Evolutionary conservation across 2,888 invertebrate species (phyloP).

Genomic region (Pandemis heparana): DNA sequence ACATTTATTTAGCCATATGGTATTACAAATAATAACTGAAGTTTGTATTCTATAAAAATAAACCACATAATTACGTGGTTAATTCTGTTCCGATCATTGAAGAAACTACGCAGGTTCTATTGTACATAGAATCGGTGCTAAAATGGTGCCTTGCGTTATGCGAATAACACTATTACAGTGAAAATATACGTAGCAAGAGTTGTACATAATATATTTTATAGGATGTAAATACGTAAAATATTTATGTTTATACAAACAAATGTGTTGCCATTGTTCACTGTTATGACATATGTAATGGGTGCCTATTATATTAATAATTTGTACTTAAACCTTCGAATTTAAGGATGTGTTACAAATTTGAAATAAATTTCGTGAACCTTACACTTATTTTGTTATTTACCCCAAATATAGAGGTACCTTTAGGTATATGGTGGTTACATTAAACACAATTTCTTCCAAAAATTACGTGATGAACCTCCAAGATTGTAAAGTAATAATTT

Average conservation of each 20-base stretch:
- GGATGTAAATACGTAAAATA: slow-evolving; percentile 62
- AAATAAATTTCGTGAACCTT: slow-evolving; percentile 50
- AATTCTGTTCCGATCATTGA: neutral
- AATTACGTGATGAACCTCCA: no score
- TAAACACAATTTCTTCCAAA: no score
- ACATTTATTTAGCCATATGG: no score
- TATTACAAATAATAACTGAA: no score
- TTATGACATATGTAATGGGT: slow-evolving; percentile 14
- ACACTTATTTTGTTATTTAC: neutral
- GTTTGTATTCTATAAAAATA: neutral
- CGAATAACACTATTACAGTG: slow-evolving; percentile 49
- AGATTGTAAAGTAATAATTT: no score
- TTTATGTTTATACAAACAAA: slow-evolving; percentile 54
- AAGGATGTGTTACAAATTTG: slow-evolving; percentile 63
- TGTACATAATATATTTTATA: slow-evolving; percentile 54
- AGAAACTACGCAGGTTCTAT: slow-evolving; percentile 16
- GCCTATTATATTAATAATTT: slow-evolving; percentile 52
- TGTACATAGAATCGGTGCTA: slow-evolving; percentile 59
- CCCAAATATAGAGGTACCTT: neutral
- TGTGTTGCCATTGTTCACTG: slow-evolving; percentile 44
- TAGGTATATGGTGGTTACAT: no score
- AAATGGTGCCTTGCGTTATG: slow-evolving; percentile 62
- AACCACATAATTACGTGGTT: neutral
- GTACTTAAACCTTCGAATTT: slow-evolving; percentile 80
- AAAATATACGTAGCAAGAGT: slow-evolving; percentile 67